Base-by-base conservation (phyloP, 2,888 invertebrate species). In the Tenthredo distinguenda region DNA sequence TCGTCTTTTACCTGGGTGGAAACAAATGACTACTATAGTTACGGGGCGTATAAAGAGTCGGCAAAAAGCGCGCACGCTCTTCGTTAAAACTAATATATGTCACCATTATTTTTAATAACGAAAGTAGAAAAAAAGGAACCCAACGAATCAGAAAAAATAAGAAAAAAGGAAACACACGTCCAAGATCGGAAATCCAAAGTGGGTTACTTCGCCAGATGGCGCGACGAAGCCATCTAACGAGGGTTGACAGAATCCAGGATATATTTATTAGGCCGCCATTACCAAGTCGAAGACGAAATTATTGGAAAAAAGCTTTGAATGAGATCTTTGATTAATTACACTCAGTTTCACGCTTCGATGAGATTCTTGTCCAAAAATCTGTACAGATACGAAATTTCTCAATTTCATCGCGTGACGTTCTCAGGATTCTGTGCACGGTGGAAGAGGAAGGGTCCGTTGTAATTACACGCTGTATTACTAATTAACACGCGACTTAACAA, bases 21-120 rank as follows among this genome's bases (percentile, higher is more conserved):
- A 91, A 91, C 91, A 91, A 91, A 91, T 91, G 91, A 91, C 83
- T 83, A 83, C 81, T 62, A 62, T 50, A 40, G 50, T 81, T 34
- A 50, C 90, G 88, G 87, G 87, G 87, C 88, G 90, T 88, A 91
- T 90, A 91, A 90, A 90, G 89, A 88, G 89, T 86, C 89, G 86
- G 88, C 89, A 91, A 91, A 91, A 88, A 91, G 87, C 62, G 18
- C 26, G 34, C 77, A 77, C 26, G 88, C 89, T 88, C 91, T 92
- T 92, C 92, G 91, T 92, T 92, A 92, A 91, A 92, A 91, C 91
- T 91, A 92, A 92, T 91, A 91, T 91, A 92, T 92, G 92, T 91
- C 92, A 90, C 90, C 91, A 92, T 92, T 92, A 91, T 91, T 91
- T 91, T 91, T 90, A 91, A 92, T 92, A 92, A 91, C 89, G 88